Conservation (phyloP, 2,113 vertebrate genomes). For the Castor canadensis region DNA sequence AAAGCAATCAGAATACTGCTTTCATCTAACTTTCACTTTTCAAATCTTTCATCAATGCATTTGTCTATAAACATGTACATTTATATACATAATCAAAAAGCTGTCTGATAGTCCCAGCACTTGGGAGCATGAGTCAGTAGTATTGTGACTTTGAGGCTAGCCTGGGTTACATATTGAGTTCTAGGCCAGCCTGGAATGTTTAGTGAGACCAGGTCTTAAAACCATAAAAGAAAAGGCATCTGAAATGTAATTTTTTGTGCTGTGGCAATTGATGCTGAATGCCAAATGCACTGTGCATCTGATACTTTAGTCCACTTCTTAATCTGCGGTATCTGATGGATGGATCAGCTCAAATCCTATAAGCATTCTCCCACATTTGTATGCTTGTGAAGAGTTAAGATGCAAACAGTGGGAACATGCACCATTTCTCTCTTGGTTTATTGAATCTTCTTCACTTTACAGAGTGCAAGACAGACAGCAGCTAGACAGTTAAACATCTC, state of each 20-base stretch:
- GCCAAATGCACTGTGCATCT: background rate
- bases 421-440: background rate
- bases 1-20: background rate
- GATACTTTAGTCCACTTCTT: background rate
- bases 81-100: background rate
- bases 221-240: background rate
- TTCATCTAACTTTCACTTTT: background rate
- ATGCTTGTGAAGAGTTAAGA: background rate
- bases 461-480: background rate
- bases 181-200: too few species aligned
- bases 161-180: too few species aligned
- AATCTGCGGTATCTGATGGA: background rate
- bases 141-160: too few species aligned
- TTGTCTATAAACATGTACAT: background rate
- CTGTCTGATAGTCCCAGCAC: background rate
- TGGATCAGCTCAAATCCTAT: background rate
- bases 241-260: background rate
- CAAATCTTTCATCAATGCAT: background rate
- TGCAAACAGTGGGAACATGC: background rate
- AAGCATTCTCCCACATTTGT: background rate
- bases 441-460: background rate
- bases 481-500: background rate
- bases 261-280: background rate
- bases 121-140: too few species aligned
- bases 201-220: too few species aligned